Percentiles rank a stretch among this genome's conserved stretches.
Conservation (phyloP, 1,140 invertebrate genomes). For the Papilio xuthus region DNA sequence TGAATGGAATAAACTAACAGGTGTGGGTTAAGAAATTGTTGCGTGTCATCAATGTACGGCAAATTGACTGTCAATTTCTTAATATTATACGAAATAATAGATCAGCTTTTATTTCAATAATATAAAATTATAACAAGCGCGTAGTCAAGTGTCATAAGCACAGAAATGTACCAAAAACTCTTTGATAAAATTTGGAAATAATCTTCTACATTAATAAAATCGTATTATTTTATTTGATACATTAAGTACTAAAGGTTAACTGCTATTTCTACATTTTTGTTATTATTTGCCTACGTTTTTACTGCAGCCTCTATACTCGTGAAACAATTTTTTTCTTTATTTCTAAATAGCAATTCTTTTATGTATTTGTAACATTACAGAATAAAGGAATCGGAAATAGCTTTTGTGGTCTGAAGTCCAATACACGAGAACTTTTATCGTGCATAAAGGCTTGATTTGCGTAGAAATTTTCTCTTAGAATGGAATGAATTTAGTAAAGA, state of each 20-base stretch:
- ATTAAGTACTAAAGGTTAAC: too few species aligned
- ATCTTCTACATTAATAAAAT: too few species aligned
- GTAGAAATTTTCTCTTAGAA: neutral
- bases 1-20: slow-evolving; percentile 17
- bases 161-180: too few species aligned
- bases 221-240: too few species aligned
- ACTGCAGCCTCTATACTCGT: too few species aligned
- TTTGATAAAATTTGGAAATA: too few species aligned
- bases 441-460: neutral
- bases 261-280: too few species aligned
- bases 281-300: too few species aligned
- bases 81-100: neutral
- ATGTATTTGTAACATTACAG: neutral
- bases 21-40: neutral
- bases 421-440: neutral
- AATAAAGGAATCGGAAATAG: neutral
- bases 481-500: neutral
- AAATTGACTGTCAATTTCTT: neutral
- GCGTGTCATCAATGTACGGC: neutral
- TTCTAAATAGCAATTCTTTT: neutral
- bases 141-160: neutral
- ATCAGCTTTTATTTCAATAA: neutral
- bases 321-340: neutral
- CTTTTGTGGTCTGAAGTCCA: neutral
- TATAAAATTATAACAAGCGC: neutral